phyloP scores from a whole-genome alignment of 2,888 invertebrate genomes.

The Pheosia gnoma region DNA sequence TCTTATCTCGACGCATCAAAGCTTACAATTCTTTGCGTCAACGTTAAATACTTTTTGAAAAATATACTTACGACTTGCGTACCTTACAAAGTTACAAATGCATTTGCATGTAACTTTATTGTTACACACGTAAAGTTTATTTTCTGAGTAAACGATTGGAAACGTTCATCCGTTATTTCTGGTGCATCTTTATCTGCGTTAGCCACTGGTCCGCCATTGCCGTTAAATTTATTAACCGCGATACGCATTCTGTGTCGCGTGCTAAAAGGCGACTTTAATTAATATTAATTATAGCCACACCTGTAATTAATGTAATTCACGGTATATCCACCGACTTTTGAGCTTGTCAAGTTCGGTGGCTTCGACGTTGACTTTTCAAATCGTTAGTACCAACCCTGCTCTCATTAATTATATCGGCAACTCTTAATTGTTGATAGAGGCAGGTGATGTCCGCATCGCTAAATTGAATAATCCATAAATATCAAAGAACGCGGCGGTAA shows the following conservation, averaged over 20 bases:
- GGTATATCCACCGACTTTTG: conserved; percentile 65
- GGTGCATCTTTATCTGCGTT: conserved; percentile 76
- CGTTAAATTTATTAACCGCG: conserved; percentile 83
- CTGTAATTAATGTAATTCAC: conserved; percentile 82
- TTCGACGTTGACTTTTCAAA: conserved; percentile 26
- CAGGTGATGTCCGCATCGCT: conserved; percentile 15
- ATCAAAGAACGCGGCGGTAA: background rate
- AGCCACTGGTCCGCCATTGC: conserved; percentile 71
- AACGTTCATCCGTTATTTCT: conserved; percentile 50
- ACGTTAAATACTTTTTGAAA: conserved; percentile 48
- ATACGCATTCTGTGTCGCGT: conserved; percentile 81
- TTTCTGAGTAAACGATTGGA: conserved; percentile 21
- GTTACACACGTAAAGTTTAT: conserved; percentile 28
- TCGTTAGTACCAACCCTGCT: conserved; percentile 10
- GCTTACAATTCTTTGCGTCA: conserved; percentile 54
- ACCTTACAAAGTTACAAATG: conserved; percentile 33
- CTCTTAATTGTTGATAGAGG: conserved; percentile 11
- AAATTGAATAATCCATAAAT: background rate
- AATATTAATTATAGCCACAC: conserved; percentile 83
- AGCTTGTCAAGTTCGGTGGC: conserved; percentile 56
- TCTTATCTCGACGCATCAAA: conserved; percentile 57
- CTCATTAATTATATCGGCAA: conserved; percentile 6
- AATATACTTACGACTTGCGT: conserved; percentile 45
- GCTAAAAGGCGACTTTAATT: conserved; percentile 82
- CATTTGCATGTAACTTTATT: conserved; percentile 24